Conservation (phyloP, 2,113 vertebrate species). For the Talpa occidentalis region DNA sequence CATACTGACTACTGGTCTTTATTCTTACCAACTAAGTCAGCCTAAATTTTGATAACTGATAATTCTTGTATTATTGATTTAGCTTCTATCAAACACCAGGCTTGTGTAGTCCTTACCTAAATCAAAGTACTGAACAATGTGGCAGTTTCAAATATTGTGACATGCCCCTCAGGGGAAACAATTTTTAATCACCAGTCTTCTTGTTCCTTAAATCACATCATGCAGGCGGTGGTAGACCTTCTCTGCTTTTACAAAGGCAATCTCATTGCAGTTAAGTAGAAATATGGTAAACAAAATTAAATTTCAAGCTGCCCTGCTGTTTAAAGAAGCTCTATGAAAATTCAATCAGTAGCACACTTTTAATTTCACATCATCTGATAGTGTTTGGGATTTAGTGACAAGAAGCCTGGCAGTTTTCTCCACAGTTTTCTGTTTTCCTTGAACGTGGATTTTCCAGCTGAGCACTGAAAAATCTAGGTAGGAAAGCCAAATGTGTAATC, state of each 20-base stretch:
- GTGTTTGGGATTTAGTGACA: neutral
- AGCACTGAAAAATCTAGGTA: neutral
- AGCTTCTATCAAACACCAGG: neutral
- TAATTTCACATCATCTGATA: conserved; percentile 51
- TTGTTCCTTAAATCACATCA: neutral
- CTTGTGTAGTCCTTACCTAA: neutral
- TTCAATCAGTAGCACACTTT: conserved; percentile 28
- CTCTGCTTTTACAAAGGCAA: neutral
- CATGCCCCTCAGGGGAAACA: neutral
- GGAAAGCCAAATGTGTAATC: neutral
- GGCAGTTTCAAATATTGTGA: neutral
- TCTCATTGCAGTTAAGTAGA: conserved; percentile 21
- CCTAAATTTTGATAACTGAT: neutral
- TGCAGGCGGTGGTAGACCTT: neutral
- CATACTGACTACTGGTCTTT: neutral
- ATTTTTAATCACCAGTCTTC: conserved; percentile 34
- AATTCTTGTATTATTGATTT: neutral
- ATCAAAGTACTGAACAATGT: neutral
- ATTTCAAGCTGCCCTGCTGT: conserved; percentile 45
- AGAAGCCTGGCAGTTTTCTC: conserved; percentile 9
- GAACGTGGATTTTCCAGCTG: conserved; percentile 52
- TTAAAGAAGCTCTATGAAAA: conserved; percentile 55
- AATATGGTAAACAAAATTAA: conserved; percentile 55
- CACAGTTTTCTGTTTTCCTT: neutral
- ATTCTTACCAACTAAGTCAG: neutral